These are phyloP conservation scores for Eurystomus gularis DNA, from an alignment of 2,113 vertebrate species.

Conservation along the genomic window DNA sequence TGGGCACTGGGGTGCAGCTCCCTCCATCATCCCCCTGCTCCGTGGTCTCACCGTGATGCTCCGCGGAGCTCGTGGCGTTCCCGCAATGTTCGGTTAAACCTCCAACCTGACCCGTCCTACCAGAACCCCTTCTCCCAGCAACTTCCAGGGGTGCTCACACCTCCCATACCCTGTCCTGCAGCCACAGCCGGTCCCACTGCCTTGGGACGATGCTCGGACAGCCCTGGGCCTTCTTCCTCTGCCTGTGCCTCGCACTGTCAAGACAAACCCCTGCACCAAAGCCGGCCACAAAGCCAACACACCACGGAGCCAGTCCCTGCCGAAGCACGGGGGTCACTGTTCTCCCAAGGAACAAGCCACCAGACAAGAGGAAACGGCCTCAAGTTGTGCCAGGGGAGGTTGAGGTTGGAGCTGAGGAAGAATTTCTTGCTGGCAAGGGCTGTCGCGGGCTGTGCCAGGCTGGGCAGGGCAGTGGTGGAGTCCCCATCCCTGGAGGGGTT, in stretches of 20 bases:
- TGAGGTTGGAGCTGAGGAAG: background rate
- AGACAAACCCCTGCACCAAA: background rate
- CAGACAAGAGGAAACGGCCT: background rate
- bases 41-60: accelerated
- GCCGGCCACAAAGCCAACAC: background rate
- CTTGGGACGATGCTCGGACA: background rate
- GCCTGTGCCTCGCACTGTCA: accelerated
- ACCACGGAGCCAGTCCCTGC: accelerated
- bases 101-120: background rate
- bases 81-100: background rate
- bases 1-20: background rate
- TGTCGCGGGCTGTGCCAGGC: no score
- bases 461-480: no score
- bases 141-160: background rate
- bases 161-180: background rate
- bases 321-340: accelerated
- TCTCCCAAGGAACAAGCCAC: background rate
- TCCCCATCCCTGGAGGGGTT: no score
- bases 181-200: background rate
- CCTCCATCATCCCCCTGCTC: background rate
- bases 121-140: background rate
- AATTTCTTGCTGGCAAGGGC: no score
- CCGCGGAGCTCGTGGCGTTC: background rate
- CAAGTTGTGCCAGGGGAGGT: background rate
- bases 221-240: background rate